Base-by-base conservation (phyloP, 2,888 invertebrate species). In the Ochropleura leucogaster region DNA sequence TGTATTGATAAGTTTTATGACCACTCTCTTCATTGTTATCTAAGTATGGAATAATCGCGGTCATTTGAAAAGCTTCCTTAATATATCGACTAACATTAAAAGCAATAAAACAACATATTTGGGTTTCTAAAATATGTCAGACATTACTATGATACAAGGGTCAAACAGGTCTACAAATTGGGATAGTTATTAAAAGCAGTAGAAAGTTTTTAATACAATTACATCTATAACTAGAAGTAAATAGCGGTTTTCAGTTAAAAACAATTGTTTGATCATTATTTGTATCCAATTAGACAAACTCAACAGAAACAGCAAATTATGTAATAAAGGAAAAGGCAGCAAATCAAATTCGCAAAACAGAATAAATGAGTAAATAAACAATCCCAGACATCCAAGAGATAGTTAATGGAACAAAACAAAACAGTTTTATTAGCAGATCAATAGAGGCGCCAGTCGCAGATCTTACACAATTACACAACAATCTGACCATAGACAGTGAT, bases 1-100 rank as follows among this genome's bases (percentile, higher is more conserved):
- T 85, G 82, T 85, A 73, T 70, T 82, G 82, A 85, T 82, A 85
- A 77, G 46, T 82, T 82, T 82, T 77, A 82, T 68, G 70, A 82
- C 49, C 79, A 82, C 82, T 82, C 72, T 72, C 68, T 46, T 66
- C 68, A 57, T 63, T 71, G 72, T 68, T 82, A 82, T 77, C 72
- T 67, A 53, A 68, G 53, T 70, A 64, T 67, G 67, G 55, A 67
- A 70, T 70, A 72, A 77, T 60, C 16, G 44, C 49, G 40, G 60
- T 67, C 46, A 72, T 72, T 77, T 53, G 40, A 82, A 72, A 85
- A 85, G 68, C 60, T 77, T 69, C 60, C 69, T 75, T 53, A 60
- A 83, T 64, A 65, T 57, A 68, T 57, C 30, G 44, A 55, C 20
- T 55, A 47, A 66, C 42, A 84, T 73, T 67, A 72, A 75, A 44